Conservation (phyloP, 2,797 vertebrate genomes). For the Crocidura indochinensis region DNA sequence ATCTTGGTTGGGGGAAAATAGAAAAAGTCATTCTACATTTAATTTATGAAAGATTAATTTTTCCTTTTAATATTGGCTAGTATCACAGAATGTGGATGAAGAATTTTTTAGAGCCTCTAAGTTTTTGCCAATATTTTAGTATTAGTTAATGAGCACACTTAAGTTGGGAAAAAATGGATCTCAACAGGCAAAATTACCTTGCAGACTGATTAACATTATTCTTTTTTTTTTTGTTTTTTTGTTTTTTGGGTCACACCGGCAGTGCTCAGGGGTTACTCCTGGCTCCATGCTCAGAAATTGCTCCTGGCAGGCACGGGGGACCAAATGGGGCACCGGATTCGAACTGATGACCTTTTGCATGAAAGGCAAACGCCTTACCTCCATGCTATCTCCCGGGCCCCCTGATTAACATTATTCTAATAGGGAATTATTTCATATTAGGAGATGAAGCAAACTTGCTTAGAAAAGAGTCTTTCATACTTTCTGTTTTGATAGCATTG, state of each 20-base stretch:
- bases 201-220: neutral
- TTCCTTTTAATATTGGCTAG: slow-evolving; percentile 11
- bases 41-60: slow-evolving; percentile 8
- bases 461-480: neutral
- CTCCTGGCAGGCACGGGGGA: too few relatives aligned
- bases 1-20: slow-evolving; percentile 39
- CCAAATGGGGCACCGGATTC: too few relatives aligned
- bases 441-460: neutral
- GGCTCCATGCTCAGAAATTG: too few relatives aligned
- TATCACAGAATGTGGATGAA: slow-evolving; percentile 61
- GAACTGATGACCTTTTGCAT: too few relatives aligned
- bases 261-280: too few relatives aligned
- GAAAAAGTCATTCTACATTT: slow-evolving; percentile 27
- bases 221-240: too few relatives aligned
- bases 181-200: slow-evolving; percentile 33
- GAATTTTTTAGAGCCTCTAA: slow-evolving; percentile 47
- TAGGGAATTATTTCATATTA: neutral
- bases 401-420: neutral
- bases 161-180: slow-evolving; percentile 35
- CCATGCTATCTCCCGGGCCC: too few relatives aligned
- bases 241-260: too few relatives aligned
- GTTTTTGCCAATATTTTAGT: slow-evolving; percentile 21
- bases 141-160: slow-evolving; percentile 36
- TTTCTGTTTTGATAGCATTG: neutral
- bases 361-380: too few relatives aligned